Evolutionary conservation across 2,113 vertebrate genomes (phyloP).

Genomic region (Indicator maculatus): DNA sequence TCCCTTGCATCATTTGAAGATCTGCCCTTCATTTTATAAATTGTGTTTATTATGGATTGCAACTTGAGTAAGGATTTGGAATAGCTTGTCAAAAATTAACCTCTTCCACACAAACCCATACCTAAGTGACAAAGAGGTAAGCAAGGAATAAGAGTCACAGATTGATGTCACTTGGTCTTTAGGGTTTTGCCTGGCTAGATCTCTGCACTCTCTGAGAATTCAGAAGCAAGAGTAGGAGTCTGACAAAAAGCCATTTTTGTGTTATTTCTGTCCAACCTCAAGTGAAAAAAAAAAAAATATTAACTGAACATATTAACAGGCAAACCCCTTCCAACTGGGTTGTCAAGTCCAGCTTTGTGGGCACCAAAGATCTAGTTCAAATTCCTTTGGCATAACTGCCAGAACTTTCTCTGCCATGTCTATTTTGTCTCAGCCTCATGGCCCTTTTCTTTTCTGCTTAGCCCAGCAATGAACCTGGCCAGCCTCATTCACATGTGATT

Average conservation of each 20-base stretch:
- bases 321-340: not conserved
- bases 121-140: not conserved
- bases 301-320: not conserved
- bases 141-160: not conserved
- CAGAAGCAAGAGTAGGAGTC: not conserved
- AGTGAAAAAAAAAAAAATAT: not conserved
- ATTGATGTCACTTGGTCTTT: not conserved
- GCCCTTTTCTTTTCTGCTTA: not conserved
- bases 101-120: not conserved
- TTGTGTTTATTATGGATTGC: not conserved
- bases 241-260: not conserved
- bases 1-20: not conserved
- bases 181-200: not conserved
- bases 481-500: not conserved
- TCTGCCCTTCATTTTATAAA: not conserved
- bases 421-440: not conserved
- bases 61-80: not conserved
- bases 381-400: not conserved
- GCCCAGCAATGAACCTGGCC: not conserved
- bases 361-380: conserved; percentile 17
- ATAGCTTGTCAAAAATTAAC: not conserved
- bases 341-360: conserved; percentile 6
- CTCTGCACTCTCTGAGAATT: not conserved
- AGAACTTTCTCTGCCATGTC: not conserved
- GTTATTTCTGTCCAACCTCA: not conserved